These are phyloP conservation scores for Stratiomys singularior DNA, from an alignment of 2,888 invertebrate species.

Conservation along the genomic window DNA sequence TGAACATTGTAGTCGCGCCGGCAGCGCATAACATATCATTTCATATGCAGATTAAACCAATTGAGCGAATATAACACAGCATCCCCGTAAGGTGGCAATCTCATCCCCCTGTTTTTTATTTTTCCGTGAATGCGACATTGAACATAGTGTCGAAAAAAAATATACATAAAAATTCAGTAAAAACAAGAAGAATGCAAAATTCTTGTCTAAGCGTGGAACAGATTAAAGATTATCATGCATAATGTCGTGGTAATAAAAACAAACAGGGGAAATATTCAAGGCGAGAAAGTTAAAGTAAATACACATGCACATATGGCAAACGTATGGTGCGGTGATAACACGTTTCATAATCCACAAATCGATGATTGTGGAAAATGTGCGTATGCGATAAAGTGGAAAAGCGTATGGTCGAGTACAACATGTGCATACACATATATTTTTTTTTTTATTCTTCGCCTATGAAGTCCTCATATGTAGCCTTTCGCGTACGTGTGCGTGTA, in stretches of 20 bases:
- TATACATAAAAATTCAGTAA: neutral
- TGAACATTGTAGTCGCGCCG: neutral
- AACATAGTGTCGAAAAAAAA: neutral
- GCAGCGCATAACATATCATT: neutral
- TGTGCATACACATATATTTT: neutral
- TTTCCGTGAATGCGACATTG: neutral
- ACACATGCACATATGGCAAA: neutral
- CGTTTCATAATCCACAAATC: slow-evolving; percentile 28
- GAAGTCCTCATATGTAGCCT: neutral
- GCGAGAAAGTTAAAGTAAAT: neutral
- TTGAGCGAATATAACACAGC: neutral
- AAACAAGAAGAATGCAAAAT: neutral
- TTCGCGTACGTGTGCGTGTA: neutral
- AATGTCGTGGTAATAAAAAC: slow-evolving; percentile 20
- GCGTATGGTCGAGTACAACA: neutral
- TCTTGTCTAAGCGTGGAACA: neutral
- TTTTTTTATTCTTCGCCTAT: neutral
- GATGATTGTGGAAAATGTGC: slow-evolving; percentile 16
- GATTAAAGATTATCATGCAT: slow-evolving; percentile 17
- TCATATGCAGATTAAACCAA: neutral
- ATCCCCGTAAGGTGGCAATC: neutral
- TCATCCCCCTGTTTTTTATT: neutral
- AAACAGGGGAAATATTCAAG: neutral
- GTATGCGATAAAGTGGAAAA: slow-evolving; percentile 23
- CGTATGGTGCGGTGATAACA: slow-evolving; percentile 26